Evolutionary conservation across 2,888 invertebrate genomes (phyloP).

Genomic region (Xanthorhoe designata): DNA sequence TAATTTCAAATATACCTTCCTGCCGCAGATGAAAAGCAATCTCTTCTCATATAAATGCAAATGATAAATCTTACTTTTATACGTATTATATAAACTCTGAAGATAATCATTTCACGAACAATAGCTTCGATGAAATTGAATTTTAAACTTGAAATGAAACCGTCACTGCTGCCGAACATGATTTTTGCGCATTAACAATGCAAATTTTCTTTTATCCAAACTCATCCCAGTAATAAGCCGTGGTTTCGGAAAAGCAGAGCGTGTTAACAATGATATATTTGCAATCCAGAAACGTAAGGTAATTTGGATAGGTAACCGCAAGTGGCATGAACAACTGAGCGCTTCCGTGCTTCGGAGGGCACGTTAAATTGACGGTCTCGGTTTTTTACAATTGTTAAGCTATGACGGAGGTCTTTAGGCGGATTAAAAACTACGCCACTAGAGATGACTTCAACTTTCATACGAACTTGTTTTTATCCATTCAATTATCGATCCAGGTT

Average conservation of each 20-base stretch:
- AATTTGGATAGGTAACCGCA: no score
- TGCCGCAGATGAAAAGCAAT: slow-evolving; percentile 29
- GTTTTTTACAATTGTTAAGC: no score
- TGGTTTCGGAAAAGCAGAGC: slow-evolving; percentile 5
- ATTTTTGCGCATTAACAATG: slow-evolving; percentile 58
- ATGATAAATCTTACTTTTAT: slow-evolving; percentile 42
- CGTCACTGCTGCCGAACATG: slow-evolving; percentile 45
- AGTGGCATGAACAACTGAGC: no score
- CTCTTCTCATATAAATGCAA: slow-evolving; percentile 54
- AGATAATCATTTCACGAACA: slow-evolving; percentile 54
- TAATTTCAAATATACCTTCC: slow-evolving; percentile 15
- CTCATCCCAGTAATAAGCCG: slow-evolving; percentile 57
- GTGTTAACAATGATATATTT: slow-evolving; percentile 4
- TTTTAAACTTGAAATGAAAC: slow-evolving; percentile 61
- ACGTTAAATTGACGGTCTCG: no score
- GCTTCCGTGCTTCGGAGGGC: no score
- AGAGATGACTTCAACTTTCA: no score
- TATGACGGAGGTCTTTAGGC: no score
- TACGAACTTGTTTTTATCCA: no score
- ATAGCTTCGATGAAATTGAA: slow-evolving; percentile 54
- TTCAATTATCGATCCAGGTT: no score
- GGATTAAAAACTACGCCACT: no score
- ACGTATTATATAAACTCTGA: slow-evolving; percentile 49
- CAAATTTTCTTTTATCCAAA: slow-evolving; percentile 64
- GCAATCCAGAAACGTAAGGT: no score